Percentiles rank a stretch among this genome's conserved stretches.
These are phyloP conservation scores for Drosophila elegans DNA, from an alignment of 1,140 invertebrate species.

Conservation along the genomic window DNA sequence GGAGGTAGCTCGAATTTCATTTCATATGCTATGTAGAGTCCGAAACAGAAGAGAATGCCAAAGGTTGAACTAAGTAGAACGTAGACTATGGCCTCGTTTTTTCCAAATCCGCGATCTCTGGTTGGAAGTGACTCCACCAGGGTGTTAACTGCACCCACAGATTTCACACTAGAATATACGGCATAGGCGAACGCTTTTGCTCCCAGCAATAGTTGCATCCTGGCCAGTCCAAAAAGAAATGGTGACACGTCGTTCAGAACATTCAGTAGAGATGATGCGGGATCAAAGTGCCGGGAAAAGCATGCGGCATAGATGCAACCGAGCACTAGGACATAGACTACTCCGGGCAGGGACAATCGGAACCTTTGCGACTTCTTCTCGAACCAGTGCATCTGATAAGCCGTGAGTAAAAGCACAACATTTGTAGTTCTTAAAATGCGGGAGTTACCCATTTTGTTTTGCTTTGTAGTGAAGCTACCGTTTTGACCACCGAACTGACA, in stretches of 20 bases:
- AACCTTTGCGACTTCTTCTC: conserved; percentile 54
- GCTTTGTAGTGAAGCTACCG: background rate
- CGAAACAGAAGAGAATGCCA: conserved; percentile 44
- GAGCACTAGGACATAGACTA: conserved; percentile 50
- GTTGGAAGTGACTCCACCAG: conserved; percentile 33
- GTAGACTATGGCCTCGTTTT: conserved; percentile 52
- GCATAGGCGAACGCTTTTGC: conserved; percentile 58
- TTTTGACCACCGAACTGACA: conserved; percentile 13
- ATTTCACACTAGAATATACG: conserved; percentile 46
- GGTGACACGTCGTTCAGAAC: conserved; percentile 63
- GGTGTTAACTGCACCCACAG: conserved; percentile 33
- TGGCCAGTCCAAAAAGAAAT: conserved; percentile 55
- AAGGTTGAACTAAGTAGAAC: conserved; percentile 61
- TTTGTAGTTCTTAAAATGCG: conserved; percentile 64
- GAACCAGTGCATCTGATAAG: conserved; percentile 71
- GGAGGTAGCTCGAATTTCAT: conserved; percentile 75
- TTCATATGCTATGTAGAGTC: conserved; percentile 72
- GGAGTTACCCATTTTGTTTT: conserved; percentile 50
- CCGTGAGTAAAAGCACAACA: conserved; percentile 55
- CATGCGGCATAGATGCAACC: conserved; percentile 55
- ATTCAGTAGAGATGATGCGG: conserved; percentile 44
- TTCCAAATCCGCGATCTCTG: background rate
- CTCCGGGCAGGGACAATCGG: conserved; percentile 42
- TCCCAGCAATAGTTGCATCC: conserved; percentile 62
- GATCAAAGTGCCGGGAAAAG: conserved; percentile 66